Base-by-base conservation (phyloP, 2,113 vertebrate species). In the Sinocyclocheilus grahami region DNA sequence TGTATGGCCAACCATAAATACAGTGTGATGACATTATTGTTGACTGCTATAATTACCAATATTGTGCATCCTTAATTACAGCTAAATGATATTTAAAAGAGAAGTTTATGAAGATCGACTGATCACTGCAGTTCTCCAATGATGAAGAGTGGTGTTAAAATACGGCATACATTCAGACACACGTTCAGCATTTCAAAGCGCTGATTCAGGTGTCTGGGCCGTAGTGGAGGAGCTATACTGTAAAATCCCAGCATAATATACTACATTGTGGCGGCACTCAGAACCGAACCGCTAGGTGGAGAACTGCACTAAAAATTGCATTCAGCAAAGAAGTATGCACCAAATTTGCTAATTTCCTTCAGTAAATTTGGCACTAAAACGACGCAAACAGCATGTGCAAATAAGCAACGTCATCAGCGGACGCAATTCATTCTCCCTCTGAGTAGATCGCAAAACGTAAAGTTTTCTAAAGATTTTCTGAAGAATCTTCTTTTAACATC, bases 401-500 rank as follows among this genome's bases (percentile, higher is more conserved):
- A 72, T 72, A 72, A 72, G 22, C 4, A 10, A n/a, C 20, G 10
- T 11, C 48, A 16, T 53, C 75, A 30, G 75, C 3, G 20, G 71
- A 12, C 3, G 2, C 14, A n/a, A 53, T 53, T 33, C 14, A 78
- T 37, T 78, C 27, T 37, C 76, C 14, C 76, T 27, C 48, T 3
- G 11, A 55, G 65, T 5, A 30, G 22, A 37, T 9, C 0, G 16
- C 30, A 22, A 37, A 67, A 67, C 1, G 11, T 20, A 71, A 67
- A 83, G 37, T 37, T 51, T 82, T 22, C 24, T 1, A n/a, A 67
- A 67, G 67, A 67, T 6, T 7, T 51, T 16, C 62, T 62, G 33
- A 80, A 80, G 16, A 63, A 72, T n/a, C 12, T 58, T 74, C 27
- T 30, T 60, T 74, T 74, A 37, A 60, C 82, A 74, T 72, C 33